Evolutionary conservation across 2,888 invertebrate genomes (phyloP).

Genomic region (Belgica antarctica): DNA sequence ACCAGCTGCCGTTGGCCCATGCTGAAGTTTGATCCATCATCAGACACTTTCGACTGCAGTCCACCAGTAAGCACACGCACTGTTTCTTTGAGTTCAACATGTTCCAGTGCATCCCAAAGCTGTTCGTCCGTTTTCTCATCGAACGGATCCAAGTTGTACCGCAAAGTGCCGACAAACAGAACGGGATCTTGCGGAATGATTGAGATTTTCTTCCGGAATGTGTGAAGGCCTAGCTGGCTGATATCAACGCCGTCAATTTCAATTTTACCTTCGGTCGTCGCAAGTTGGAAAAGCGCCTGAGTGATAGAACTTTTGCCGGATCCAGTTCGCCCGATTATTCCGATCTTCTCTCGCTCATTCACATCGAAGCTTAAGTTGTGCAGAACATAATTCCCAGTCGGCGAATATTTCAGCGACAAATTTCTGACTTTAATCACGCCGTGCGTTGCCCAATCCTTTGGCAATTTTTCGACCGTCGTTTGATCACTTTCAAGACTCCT

Average conservation of each 20-base stretch:
- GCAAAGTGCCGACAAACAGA: slow-evolving; percentile 65
- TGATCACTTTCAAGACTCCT: slow-evolving; percentile 64
- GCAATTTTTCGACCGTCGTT: slow-evolving; percentile 62
- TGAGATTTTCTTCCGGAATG: slow-evolving; percentile 65
- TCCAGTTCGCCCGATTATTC: slow-evolving; percentile 61
- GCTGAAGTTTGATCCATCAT: slow-evolving; percentile 73
- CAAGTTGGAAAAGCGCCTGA: slow-evolving; percentile 60
- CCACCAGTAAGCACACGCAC: slow-evolving; percentile 59
- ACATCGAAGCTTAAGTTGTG: slow-evolving; percentile 67
- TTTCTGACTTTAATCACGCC: slow-evolving; percentile 69
- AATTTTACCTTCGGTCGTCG: slow-evolving; percentile 58
- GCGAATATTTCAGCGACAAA: slow-evolving; percentile 68
- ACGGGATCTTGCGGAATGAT: slow-evolving; percentile 72
- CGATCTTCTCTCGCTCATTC: slow-evolving; percentile 58
- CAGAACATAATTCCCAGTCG: slow-evolving; percentile 69
- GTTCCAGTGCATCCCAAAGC: slow-evolving; percentile 69
- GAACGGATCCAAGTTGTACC: slow-evolving; percentile 73
- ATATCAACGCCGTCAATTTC: slow-evolving; percentile 59
- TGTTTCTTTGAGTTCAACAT: slow-evolving; percentile 73
- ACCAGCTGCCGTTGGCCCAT: slow-evolving; percentile 72
- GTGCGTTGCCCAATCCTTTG: slow-evolving; percentile 68
- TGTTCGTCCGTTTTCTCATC: slow-evolving; percentile 61
- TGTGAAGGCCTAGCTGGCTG: slow-evolving; percentile 57
- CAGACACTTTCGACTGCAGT: slow-evolving; percentile 66
- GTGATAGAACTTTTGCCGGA: slow-evolving; percentile 60